Base-by-base conservation (phyloP, 2,797 vertebrate genomes). In the Tenualosa thibaudeaui region DNA sequence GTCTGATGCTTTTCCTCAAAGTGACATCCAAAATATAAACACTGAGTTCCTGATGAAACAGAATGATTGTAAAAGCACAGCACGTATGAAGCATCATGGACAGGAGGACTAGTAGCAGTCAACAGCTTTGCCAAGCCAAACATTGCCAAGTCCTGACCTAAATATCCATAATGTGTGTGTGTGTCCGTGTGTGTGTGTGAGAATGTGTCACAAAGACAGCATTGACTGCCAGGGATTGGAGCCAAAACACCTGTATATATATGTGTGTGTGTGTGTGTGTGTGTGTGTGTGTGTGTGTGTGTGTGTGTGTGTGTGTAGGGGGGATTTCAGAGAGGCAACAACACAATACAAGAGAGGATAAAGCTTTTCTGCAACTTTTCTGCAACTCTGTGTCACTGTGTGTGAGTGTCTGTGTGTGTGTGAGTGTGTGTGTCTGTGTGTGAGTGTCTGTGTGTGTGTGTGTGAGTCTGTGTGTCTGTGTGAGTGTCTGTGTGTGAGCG, bases 121-220 rank as follows among this genome's bases (percentile, higher is more conserved):
- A 46, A 46, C 85, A 53, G 12, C 10, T 8, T 12, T 53, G 10
- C 51, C 10, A 9, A 13, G 51, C 8, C 51, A 13, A 13, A 10
- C 51, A 53, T 2, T 53, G 26, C 10, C 65, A 71, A 17, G 65
- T 31, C 15, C 65, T 71, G 65, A 71, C 65, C 65, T 71, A 15
- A 37, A 37, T 40, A 71, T 84, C 86, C 89, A 86, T 89, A 62
- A 85, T 71, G 12, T 37, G 65, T 15, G 65, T 71, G 65, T 37
- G 65, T 31, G 24, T 62, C 15, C 26, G 24, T 62, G n/a, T 62
- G 60, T 62, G 60, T 62, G 5, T 62, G n/a, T 62, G 90, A 91
- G 89, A 89, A 88, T 89, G 84, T 83, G 85, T 56, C 17, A 56
- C 54, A 56, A 56, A 56, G 17, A 56, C 19, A 58, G 19, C 17